Conservation (phyloP, 2,797 vertebrate genomes). For the Sorex maritimensis region DNA sequence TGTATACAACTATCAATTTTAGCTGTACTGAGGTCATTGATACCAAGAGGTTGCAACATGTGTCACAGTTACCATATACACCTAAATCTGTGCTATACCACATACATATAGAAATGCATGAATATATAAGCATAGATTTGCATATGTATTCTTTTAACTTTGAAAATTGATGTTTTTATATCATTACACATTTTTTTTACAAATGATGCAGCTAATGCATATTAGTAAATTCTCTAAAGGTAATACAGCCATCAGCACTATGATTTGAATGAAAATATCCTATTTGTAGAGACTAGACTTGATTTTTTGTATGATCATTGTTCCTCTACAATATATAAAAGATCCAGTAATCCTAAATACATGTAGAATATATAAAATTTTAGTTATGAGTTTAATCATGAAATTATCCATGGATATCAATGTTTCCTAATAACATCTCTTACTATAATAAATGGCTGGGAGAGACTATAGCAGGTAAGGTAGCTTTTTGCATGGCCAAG, state of each 20-base stretch:
- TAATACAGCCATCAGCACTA: background rate
- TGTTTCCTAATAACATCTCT: too few relatives aligned
- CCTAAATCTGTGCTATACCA: background rate
- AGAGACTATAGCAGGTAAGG: too few relatives aligned
- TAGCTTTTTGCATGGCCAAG: too few relatives aligned
- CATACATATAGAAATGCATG: too few relatives aligned
- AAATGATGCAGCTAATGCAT: background rate
- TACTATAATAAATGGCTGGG: too few relatives aligned
- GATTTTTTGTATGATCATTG: background rate
- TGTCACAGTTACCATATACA: background rate
- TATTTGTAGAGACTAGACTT: background rate
- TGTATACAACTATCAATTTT: background rate
- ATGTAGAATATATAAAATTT: background rate
- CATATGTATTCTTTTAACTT: too few relatives aligned
- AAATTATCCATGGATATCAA: too few relatives aligned
- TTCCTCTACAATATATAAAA: background rate
- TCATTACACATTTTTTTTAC: background rate
- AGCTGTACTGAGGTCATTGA: background rate
- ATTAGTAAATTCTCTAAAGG: background rate
- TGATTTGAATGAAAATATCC: background rate
- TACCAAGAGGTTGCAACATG: background rate
- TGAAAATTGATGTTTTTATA: too few relatives aligned
- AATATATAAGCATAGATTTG: too few relatives aligned
- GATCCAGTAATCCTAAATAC: background rate
- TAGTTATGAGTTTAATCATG: background rate